Percentiles rank a stretch among this genome's conserved stretches.
phyloP scores from a whole-genome alignment of 2,113 vertebrate genomes.

The Engraulis encrasicolus region DNA sequence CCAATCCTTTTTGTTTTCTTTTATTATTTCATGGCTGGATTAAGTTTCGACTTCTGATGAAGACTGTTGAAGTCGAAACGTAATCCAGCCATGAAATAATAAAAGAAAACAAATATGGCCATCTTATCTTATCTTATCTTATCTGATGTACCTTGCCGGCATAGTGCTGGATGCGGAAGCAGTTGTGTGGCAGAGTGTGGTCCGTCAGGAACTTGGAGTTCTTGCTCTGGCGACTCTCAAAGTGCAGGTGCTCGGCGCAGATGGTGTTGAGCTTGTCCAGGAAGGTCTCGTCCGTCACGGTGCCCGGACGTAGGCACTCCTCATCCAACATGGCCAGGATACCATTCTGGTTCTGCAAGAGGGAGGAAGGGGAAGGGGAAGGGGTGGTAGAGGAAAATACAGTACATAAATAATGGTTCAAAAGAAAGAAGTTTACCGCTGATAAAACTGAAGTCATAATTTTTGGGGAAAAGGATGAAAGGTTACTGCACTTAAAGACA shows the following conservation, averaged over 20 bases:
- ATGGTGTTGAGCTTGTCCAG: slow-evolving; percentile 95
- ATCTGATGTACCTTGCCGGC: slow-evolving; percentile 99
- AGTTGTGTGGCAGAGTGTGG: slow-evolving; percentile 92
- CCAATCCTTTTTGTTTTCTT: too few species aligned
- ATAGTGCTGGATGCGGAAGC: slow-evolving; percentile 97
- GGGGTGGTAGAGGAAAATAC: neutral
- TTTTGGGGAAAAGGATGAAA: too few species aligned
- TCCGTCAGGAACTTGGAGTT: slow-evolving; percentile 93
- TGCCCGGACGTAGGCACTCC: slow-evolving; percentile 93
- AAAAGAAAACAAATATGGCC: too few species aligned
- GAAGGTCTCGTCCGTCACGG: slow-evolving; percentile 94
- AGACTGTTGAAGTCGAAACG: too few species aligned
- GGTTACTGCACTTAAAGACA: too few species aligned
- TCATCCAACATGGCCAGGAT: slow-evolving; percentile 98
- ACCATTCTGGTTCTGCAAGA: slow-evolving; percentile 81
- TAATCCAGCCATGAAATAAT: too few species aligned
- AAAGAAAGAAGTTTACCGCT: too few species aligned
- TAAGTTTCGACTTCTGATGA: too few species aligned
- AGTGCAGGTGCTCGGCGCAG: slow-evolving; percentile 94
- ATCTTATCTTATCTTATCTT: too few species aligned
- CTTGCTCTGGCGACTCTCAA: slow-evolving; percentile 96
- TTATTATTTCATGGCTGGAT: too few species aligned
- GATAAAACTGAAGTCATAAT: too few species aligned
- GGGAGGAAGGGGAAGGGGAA: neutral
- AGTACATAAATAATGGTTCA: too few species aligned